Conservation (phyloP, 1,140 invertebrate species). For the Ylistrum balloti region DNA sequence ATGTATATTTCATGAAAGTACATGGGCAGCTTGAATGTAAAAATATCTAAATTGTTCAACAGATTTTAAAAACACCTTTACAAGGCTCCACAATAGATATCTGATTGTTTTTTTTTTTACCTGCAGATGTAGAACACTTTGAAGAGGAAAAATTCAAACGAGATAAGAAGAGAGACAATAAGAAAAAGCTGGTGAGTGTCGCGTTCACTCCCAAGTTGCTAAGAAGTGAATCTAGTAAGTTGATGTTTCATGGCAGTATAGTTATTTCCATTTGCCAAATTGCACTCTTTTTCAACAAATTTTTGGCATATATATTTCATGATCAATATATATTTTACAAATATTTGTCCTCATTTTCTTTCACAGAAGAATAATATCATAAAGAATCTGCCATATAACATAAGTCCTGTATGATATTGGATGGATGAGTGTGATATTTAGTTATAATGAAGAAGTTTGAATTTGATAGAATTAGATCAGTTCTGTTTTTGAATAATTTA, state of each 20-base stretch:
- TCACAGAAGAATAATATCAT: neutral
- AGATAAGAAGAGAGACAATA: slow-evolving; percentile 82
- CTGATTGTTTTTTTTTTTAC: slow-evolving; percentile 66
- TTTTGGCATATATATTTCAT: slow-evolving; percentile 44
- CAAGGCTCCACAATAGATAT: too few species aligned
- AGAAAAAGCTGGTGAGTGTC: slow-evolving; percentile 81
- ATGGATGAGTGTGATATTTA: neutral
- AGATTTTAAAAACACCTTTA: too few species aligned
- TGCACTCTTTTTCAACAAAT: slow-evolving; percentile 15
- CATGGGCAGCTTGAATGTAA: too few species aligned
- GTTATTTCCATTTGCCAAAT: slow-evolving; percentile 43
- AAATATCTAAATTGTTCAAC: too few species aligned
- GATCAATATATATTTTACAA: slow-evolving; percentile 45
- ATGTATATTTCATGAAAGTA: too few species aligned
- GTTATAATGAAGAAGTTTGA: neutral
- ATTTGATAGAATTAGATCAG: too few species aligned
- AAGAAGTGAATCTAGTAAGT: slow-evolving; percentile 39
- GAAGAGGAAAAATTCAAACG: slow-evolving; percentile 80
- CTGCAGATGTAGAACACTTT: slow-evolving; percentile 81
- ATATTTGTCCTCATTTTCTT: neutral
- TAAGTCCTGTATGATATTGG: neutral
- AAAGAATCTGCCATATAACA: slow-evolving; percentile 34
- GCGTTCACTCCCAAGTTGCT: slow-evolving; percentile 54
- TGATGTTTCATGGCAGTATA: slow-evolving; percentile 38
- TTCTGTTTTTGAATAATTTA: too few species aligned